These are phyloP conservation scores for Slavum lentiscoides DNA, from an alignment of 2,888 invertebrate species.

Conservation along the genomic window DNA sequence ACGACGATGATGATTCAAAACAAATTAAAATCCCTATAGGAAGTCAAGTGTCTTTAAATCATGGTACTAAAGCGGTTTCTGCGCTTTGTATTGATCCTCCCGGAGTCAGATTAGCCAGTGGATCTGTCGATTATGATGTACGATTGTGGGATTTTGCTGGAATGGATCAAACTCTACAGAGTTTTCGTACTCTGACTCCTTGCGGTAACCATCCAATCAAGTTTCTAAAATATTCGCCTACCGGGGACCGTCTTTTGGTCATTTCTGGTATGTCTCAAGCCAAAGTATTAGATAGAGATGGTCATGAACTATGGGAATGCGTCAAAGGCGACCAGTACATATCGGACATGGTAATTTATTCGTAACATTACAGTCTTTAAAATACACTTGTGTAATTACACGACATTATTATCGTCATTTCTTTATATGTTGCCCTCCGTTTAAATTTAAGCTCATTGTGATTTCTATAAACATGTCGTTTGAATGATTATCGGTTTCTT, in stretches of 20 bases:
- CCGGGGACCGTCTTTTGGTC: constrained; percentile 91
- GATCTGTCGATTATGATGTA: constrained; percentile 94
- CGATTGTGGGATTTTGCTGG: constrained; percentile 99
- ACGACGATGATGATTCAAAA: constrained; percentile 59
- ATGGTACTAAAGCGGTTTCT: constrained; percentile 86
- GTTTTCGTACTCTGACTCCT: constrained; percentile 90
- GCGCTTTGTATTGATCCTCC: constrained; percentile 91
- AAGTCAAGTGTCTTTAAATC: constrained; percentile 82
- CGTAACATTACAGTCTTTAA: not conserved
- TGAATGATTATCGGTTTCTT: not conserved
- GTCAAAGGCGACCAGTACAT: constrained; percentile 96
- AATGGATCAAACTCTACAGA: constrained; percentile 90
- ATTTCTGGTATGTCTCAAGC: constrained; percentile 91
- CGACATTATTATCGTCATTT: too few species aligned
- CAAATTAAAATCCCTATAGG: constrained; percentile 66
- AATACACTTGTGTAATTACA: too few species aligned
- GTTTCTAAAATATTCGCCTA: constrained; percentile 85
- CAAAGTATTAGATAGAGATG: constrained; percentile 91
- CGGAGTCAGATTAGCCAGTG: constrained; percentile 86
- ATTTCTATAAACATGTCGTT: too few species aligned
- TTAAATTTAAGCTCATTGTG: too few species aligned
- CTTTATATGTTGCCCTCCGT: too few species aligned
- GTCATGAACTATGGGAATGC: constrained; percentile 89
- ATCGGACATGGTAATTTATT: constrained; percentile 71
- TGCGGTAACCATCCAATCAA: constrained; percentile 95